Percentiles rank a stretch among this genome's conserved stretches.
Evolutionary conservation across 2,113 vertebrate species (phyloP).

Genomic region (Meles meles): DNA sequence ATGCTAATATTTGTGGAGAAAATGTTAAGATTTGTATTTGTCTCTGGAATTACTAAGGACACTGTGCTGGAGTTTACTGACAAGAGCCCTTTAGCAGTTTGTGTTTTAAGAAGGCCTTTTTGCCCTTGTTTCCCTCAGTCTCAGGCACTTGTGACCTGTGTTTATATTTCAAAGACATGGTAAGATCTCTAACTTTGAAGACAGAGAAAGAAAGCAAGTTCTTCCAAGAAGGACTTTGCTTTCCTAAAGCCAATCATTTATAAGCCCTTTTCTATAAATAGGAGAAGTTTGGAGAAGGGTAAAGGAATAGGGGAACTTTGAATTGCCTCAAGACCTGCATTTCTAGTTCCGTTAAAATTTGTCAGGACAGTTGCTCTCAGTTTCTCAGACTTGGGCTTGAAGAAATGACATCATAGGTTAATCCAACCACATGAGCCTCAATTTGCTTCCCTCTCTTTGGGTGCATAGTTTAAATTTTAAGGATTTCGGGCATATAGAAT

Average conservation of each 20-base stretch:
- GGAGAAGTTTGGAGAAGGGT: neutral
- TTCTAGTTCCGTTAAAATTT: neutral
- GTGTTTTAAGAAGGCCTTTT: neutral
- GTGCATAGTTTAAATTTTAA: neutral
- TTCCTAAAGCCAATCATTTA: neutral
- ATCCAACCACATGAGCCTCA: neutral
- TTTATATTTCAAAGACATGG: neutral
- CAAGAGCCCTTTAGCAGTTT: too few relatives aligned
- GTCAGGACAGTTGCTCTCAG: neutral
- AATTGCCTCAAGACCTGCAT: neutral
- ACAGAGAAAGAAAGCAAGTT: neutral
- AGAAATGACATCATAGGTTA: neutral
- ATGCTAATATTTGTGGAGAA: neutral
- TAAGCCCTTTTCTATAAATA: neutral
- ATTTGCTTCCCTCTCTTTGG: neutral
- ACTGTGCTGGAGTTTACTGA: neutral
- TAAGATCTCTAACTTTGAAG: neutral
- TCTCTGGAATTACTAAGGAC: neutral
- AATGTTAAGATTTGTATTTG: neutral
- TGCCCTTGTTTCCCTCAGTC: neutral
- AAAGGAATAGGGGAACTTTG: neutral
- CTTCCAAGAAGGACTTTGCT: neutral
- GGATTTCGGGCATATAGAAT: neutral
- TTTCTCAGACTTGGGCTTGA: neutral
- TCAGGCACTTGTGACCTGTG: neutral